Conservation (phyloP, 2,888 invertebrate genomes). For the Stenotaenia linearis region DNA sequence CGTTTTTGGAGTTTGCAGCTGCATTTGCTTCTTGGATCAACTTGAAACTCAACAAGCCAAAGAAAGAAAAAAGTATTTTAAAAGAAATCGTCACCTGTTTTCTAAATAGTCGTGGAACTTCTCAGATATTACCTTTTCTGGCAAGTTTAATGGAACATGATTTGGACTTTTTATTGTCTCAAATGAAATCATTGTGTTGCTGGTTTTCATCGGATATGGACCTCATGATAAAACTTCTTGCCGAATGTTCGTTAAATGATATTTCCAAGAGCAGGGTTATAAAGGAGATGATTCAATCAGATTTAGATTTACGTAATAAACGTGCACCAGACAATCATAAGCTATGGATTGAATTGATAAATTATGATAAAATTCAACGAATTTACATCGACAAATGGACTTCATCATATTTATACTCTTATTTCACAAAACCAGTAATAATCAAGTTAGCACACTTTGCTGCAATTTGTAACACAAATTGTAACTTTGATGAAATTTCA, state of each 20-base stretch:
- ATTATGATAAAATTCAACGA: no score
- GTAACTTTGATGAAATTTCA: no score
- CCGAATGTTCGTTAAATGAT: neutral
- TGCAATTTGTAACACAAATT: no score
- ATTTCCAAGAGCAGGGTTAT: neutral
- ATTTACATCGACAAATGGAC: no score
- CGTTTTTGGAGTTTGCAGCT: neutral
- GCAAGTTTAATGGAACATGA: neutral
- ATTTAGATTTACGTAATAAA: neutral
- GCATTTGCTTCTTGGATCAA: neutral
- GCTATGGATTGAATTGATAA: neutral
- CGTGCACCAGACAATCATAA: neutral
- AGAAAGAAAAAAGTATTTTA: neutral
- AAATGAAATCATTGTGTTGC: neutral
- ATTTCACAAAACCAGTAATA: no score
- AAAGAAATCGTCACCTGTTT: neutral
- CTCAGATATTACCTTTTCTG: neutral
- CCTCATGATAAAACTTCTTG: neutral
- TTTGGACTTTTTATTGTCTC: neutral
- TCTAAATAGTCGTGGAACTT: neutral
- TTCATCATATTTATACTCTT: no score
- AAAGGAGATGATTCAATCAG: neutral
- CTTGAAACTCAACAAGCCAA: neutral
- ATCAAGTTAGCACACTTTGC: no score
- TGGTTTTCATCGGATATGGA: neutral